Evolutionary conservation across 92 coral and sea anemone genomes (phyloP), one percentile per base, ranked within the genome.

Genomic region (Chrysogorgia sp.): DNA sequence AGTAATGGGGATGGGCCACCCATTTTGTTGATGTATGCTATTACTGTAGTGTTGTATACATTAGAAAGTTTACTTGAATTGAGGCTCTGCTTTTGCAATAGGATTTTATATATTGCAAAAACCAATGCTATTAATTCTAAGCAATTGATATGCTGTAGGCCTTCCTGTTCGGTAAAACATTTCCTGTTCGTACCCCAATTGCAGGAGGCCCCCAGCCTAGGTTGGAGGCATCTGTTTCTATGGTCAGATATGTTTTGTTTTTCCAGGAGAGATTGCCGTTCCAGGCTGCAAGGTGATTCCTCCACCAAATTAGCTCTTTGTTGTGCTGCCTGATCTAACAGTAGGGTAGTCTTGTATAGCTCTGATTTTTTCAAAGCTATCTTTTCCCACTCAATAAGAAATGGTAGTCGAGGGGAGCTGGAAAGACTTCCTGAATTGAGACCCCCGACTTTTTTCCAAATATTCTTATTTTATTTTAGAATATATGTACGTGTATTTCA

Each of bases 381-480:
- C 66, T 74, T 63, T 86, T 86, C 33, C 71, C 83, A 15, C 17
- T 63, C 63, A 48, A 50, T 0, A 77, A 25, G 58, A 21, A 61
- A 22, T 43, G 81, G 29, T 75, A 76, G 71, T 82, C 87, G 0
- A 76, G 81, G 71, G 87, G 87, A 13, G 84, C 84, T 63, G 87
- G 87, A 57, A 82, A 75, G 10, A 76, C 81, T 40, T 81, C 90
- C 60, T 86, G 84, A 30, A 86, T 86, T 22, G 84, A 83, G n/a
- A 79, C n/a, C n/a, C n/a, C 49, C 0, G 76, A 49, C 20, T 50
- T 76, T 35, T 77, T 64, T 65, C 64, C 79, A 37, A 87, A 15
- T 19, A 82, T n/a, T n/a, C n/a, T n/a, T n/a, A n/a, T n/a, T n/a
- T n/a, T n/a, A n/a, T n/a, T n/a, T n/a, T n/a, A n/a, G n/a, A n/a